Conservation (phyloP, 2,888 invertebrate genomes). For the Diloba caeruleocephala region DNA sequence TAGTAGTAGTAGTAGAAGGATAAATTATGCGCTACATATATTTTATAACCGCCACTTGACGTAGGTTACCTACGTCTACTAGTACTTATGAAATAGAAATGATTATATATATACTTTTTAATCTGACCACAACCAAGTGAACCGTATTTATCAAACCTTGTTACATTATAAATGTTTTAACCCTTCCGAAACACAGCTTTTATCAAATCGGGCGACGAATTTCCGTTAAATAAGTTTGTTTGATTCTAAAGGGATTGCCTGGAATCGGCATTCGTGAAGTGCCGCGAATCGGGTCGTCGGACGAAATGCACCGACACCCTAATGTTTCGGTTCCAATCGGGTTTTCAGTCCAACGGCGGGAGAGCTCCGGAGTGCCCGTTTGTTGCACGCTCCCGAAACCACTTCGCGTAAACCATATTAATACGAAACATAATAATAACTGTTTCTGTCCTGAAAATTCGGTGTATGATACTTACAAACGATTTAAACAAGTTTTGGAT, state of each 20-base stretch:
- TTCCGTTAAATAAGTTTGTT: slow-evolving; percentile 37
- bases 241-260: slow-evolving; percentile 45
- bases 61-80: slow-evolving; percentile 6
- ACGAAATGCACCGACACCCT: slow-evolving; percentile 60
- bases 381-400: slow-evolving; percentile 35
- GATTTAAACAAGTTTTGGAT: slow-evolving; percentile 32
- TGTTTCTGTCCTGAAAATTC: slow-evolving; percentile 24
- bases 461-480: slow-evolving; percentile 13
- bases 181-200: slow-evolving; percentile 29
- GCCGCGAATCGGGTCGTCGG: slow-evolving; percentile 48
- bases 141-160: too few species aligned
- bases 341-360: slow-evolving; percentile 70
- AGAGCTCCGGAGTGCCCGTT: slow-evolving; percentile 66
- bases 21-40: slow-evolving; percentile 36
- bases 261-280: slow-evolving; percentile 49
- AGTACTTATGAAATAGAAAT: neutral
- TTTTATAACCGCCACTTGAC: slow-evolving; percentile 23
- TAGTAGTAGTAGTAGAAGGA: slow-evolving; percentile 24
- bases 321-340: slow-evolving; percentile 66
- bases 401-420: slow-evolving; percentile 40
- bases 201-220: slow-evolving; percentile 20
- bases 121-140: too few species aligned
- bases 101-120: too few species aligned
- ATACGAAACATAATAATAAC: slow-evolving; percentile 33
- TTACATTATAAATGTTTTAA: slow-evolving; percentile 19